phyloP scores from a whole-genome alignment of 2,888 invertebrate species.

The Cremastobaeus sp. region DNA sequence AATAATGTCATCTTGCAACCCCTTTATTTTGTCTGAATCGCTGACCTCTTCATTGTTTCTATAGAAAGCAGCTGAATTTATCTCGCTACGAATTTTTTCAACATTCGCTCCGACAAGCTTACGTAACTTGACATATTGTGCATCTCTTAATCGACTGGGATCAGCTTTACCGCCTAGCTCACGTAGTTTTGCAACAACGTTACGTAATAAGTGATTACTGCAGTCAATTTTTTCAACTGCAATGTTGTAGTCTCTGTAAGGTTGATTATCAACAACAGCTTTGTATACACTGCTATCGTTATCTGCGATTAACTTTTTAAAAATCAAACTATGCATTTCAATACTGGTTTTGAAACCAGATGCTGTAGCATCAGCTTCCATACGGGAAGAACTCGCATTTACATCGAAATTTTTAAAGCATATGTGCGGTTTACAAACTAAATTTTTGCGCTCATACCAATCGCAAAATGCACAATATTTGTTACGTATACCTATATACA shows the following conservation, averaged over 20 bases:
- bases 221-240: constrained; percentile 1
- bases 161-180: background rate
- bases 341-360: background rate
- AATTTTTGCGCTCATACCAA: background rate
- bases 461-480: constrained; percentile 1
- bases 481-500: background rate
- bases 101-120: background rate
- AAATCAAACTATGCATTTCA: constrained; percentile 2
- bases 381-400: background rate
- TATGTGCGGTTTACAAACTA: background rate
- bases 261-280: background rate
- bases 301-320: background rate
- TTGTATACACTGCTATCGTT: background rate
- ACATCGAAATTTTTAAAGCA: constrained; percentile 1
- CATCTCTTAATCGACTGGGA: background rate
- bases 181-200: background rate
- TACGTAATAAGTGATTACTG: background rate
- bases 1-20: background rate
- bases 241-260: background rate
- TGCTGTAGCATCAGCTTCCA: background rate
- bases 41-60: background rate
- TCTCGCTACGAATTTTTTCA: background rate
- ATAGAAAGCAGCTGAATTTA: background rate
- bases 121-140: background rate
- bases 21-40: background rate